These are phyloP conservation scores for Chloebia gouldiae DNA, from an alignment of 2,113 vertebrate species.

Conservation along the genomic window DNA sequence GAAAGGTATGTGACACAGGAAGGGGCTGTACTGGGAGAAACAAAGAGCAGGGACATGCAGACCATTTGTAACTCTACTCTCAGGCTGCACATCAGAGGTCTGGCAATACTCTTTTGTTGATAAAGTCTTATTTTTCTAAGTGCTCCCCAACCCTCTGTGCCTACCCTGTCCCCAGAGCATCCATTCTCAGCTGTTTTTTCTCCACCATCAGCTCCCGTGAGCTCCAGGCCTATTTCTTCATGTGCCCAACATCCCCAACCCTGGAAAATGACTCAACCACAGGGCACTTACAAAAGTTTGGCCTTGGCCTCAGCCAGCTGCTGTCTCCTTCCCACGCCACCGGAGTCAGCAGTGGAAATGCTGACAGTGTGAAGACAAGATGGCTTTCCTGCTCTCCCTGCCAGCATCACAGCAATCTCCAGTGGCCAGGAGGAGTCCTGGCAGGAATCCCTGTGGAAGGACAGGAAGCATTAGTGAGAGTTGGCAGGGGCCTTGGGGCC, in stretches of 20 bases:
- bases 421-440: neutral
- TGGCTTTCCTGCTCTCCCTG: neutral
- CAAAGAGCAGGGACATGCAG: neutral
- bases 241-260: neutral
- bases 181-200: neutral
- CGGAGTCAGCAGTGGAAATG: conserved; percentile 11
- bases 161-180: neutral
- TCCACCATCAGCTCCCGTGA: neutral
- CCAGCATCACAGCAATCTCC: neutral
- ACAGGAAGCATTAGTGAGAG: conserved; percentile 12
- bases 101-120: neutral
- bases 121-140: neutral
- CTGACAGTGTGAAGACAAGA: conserved; percentile 33
- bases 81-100: neutral
- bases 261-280: neutral
- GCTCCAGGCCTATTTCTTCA: neutral
- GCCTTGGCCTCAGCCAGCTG: neutral
- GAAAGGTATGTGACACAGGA: neutral
- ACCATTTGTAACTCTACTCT: neutral
- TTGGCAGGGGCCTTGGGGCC: neutral
- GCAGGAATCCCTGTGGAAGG: conserved; percentile 27
- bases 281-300: neutral
- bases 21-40: neutral
- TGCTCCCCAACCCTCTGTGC: neutral
- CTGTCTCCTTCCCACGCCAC: conserved; percentile 23